Conservation (phyloP, 2,797 vertebrate species). For the Anomalospiza imberbis region DNA sequence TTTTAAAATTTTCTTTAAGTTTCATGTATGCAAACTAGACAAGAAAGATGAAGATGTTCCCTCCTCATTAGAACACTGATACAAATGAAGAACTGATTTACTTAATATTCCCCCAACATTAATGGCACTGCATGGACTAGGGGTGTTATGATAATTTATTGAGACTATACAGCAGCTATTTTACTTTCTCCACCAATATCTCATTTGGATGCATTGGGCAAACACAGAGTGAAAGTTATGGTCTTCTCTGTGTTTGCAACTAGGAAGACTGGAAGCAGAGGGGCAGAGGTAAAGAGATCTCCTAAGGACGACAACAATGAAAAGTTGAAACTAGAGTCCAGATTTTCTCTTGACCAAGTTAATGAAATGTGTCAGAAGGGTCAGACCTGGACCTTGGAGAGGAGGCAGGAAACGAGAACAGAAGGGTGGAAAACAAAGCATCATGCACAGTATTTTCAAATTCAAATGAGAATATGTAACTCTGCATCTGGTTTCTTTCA, state of each 20-base stretch:
- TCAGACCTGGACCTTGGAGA: neutral
- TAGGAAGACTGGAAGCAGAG: neutral
- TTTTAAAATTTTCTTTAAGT: neutral
- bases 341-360: neutral
- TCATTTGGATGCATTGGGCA: neutral
- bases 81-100: neutral
- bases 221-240: neutral
- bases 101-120: neutral
- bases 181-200: neutral
- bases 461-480: neutral
- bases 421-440: neutral
- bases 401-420: neutral
- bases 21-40: fast-evolving
- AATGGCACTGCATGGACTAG: neutral
- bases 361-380: neutral
- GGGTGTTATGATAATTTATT: neutral
- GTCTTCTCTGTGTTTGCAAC: neutral
- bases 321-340: neutral
- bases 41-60: neutral
- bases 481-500: neutral
- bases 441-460: neutral
- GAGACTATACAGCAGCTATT: neutral
- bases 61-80: neutral
- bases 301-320: neutral
- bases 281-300: neutral